Evolutionary conservation across 2,797 vertebrate genomes (phyloP).

Genomic region (Linurgus olivaceus): DNA sequence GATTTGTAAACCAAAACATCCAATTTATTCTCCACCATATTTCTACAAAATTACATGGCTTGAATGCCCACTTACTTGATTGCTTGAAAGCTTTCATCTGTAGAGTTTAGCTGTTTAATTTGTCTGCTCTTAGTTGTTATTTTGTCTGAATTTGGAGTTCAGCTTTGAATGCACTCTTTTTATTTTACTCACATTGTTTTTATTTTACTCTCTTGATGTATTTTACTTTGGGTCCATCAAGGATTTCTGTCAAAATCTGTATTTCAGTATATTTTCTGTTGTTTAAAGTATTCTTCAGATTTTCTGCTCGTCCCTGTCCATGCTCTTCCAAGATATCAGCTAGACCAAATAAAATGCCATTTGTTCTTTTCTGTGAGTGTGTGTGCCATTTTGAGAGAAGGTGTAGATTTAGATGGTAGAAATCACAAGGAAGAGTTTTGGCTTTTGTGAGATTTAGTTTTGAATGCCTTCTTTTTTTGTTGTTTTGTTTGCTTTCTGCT

Average conservation of each 20-base stretch:
- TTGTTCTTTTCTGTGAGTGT: neutral
- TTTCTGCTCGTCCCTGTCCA: neutral
- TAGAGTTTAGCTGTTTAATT: neutral
- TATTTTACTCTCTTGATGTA: neutral
- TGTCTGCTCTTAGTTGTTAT: neutral
- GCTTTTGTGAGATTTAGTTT: neutral
- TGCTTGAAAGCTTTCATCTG: slow-evolving; percentile 22
- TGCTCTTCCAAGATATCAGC: neutral
- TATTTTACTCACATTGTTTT: neutral
- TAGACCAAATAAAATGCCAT: neutral
- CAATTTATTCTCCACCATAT: neutral
- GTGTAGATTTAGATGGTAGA: neutral
- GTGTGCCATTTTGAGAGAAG: neutral
- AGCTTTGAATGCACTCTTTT: neutral
- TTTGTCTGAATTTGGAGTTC: slow-evolving; percentile 1
- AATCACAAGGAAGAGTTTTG: neutral
- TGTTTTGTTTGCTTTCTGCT: neutral
- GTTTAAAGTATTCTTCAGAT: neutral
- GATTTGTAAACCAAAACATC: slow-evolving; percentile 1
- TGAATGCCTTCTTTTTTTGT: neutral
- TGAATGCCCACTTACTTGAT: neutral
- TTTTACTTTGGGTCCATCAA: neutral
- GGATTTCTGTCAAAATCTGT: neutral
- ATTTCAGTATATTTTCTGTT: neutral
- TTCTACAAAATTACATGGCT: neutral